Evolutionary conservation across 2,797 vertebrate genomes (phyloP), one percentile per base, ranked within the genome.

Genomic region (Sphenodon punctatus): DNA sequence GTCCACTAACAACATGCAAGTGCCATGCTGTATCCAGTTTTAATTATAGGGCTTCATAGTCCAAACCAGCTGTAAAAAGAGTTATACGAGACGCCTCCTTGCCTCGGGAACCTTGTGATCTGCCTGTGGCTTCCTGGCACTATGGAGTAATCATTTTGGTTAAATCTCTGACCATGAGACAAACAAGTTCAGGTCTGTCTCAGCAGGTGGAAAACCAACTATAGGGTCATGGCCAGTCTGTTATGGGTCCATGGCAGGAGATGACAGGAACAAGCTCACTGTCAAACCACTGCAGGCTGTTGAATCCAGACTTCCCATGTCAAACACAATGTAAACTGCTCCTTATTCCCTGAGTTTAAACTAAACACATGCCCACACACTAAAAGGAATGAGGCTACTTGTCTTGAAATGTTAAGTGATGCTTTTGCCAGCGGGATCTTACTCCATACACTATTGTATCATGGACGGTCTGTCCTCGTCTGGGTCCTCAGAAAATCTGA

Each of bases 241-340:
- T 61, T 73, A 48, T 14, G 38, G 42, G 32, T 38, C 32, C 55
- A 11, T 3, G 38, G 42, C 43, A 38, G 22, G 32, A 60, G 60
- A 8, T 22, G 22, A 27, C 63, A 36, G 27, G 15, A 64, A 63
- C 16, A 22, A 38, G 30, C 38, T 30, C 20, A 22, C 67, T 82
- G 73, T 77, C 80, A 70, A 76, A 82, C 64, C 58, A 70, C 53
- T 66, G n/a, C n/a, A n/a, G n/a, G n/a, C n/a, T n/a, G n/a, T n/a
- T n/a, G n/a, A n/a, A n/a, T n/a, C n/a, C n/a, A n/a, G n/a, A 11
- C 59, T 71, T 56, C 25, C 25, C 41, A 2, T 22, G 43, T 49
- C 42, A 81, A 7, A 64, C 2, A 32, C 34, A 7, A 80, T 85
- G 49, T 64, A 61, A 67, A 75, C 32, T 5, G 17, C 27, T 55